Percentiles rank a stretch among this genome's conserved stretches.
phyloP scores from a whole-genome alignment of 2,888 invertebrate genomes.

The Opisthograptis luteolata region DNA sequence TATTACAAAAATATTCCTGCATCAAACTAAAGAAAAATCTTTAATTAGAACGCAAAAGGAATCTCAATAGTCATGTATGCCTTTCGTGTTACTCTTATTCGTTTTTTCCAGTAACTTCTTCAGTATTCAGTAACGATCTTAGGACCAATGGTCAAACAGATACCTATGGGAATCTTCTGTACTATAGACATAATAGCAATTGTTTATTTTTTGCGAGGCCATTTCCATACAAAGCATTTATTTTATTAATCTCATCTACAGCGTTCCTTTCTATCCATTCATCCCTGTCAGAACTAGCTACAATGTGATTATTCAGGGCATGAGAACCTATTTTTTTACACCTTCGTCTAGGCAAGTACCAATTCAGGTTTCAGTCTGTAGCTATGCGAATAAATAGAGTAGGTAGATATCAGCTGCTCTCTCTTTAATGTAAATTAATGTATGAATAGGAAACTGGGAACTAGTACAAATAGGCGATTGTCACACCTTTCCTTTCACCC shows the following conservation, averaged over 20 bases:
- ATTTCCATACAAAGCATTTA: background rate
- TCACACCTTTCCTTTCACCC: slow-evolving; percentile 37
- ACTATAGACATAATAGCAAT: background rate
- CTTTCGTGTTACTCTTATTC: too few species aligned
- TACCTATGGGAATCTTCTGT: slow-evolving; percentile 1
- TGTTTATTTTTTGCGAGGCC: background rate
- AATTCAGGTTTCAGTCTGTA: slow-evolving; percentile 34
- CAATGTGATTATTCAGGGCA: slow-evolving; percentile 23
- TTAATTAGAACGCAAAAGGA: too few species aligned
- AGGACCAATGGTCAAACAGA: background rate
- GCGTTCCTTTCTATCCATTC: slow-evolving; percentile 16
- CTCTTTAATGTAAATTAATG: slow-evolving; percentile 21
- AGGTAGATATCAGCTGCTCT: slow-evolving; percentile 13
- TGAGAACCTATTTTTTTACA: slow-evolving; percentile 25
- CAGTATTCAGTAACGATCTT: too few species aligned
- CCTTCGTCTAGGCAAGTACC: slow-evolving; percentile 16
- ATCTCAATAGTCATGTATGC: too few species aligned
- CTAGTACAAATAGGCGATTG: slow-evolving; percentile 36
- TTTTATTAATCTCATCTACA: slow-evolving; percentile 5
- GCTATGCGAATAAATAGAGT: slow-evolving; percentile 21
- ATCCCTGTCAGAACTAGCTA: slow-evolving; percentile 12
- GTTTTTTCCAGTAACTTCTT: too few species aligned
- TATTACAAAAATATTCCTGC: too few species aligned
- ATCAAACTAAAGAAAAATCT: too few species aligned
- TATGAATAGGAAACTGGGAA: slow-evolving; percentile 32